Evolutionary conservation across 2,888 invertebrate genomes (phyloP).

Genomic region (Eulithis testata): DNA sequence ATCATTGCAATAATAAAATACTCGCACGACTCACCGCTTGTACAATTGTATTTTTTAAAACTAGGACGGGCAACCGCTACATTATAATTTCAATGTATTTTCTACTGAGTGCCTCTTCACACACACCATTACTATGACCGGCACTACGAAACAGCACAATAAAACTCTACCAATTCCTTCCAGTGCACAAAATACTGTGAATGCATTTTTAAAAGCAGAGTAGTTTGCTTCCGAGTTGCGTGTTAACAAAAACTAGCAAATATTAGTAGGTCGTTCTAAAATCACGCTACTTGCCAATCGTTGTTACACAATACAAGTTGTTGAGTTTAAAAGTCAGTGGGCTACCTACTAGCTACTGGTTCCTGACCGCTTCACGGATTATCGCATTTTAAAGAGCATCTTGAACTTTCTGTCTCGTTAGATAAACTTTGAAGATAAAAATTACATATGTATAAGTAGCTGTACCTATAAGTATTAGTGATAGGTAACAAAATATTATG

Average conservation of each 20-base stretch:
- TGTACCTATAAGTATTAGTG: no score
- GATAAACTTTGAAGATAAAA: no score
- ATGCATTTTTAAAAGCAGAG: not conserved
- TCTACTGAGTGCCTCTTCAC: conserved; percentile 19
- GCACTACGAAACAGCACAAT: conserved; percentile 10
- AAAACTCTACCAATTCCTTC: not conserved
- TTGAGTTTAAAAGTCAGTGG: conserved; percentile 28
- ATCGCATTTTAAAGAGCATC: conserved; percentile 16
- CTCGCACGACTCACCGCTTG: conserved; percentile 8
- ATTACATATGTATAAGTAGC: no score
- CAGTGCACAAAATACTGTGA: not conserved
- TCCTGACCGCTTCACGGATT: conserved; percentile 7
- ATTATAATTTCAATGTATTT: conserved; percentile 27
- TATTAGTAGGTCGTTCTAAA: not conserved
- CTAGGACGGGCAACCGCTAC: conserved; percentile 28
- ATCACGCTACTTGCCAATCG: conserved; percentile 28
- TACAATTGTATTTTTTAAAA: conserved; percentile 30
- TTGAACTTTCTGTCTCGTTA: conserved; percentile 9
- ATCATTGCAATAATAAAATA: conserved; percentile 21
- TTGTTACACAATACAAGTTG: conserved; percentile 36
- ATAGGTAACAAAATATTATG: no score
- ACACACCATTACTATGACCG: conserved; percentile 38
- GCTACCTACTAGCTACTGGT: conserved; percentile 1
- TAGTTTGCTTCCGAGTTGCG: conserved; percentile 4
- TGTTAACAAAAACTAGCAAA: not conserved